Evolutionary conservation across 2,888 invertebrate species (phyloP).

Genomic region (Thymelicus lineola): DNA sequence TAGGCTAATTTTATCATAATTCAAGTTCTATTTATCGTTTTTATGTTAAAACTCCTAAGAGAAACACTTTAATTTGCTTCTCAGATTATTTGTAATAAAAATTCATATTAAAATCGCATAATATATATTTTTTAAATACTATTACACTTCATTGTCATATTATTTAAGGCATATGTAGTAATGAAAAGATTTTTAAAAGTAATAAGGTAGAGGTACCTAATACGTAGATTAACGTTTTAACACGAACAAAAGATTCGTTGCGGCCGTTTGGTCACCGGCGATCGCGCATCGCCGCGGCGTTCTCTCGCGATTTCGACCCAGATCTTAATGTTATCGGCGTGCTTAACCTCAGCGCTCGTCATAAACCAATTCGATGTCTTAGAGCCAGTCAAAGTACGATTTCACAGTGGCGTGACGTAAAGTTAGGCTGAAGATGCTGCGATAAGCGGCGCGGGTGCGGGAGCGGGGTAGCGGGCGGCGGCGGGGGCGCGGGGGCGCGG

Average conservation of each 20-base stretch:
- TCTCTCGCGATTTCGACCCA: slow-evolving; percentile 7
- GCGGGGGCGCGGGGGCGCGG: slow-evolving; percentile 54
- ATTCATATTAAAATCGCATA: too few species aligned
- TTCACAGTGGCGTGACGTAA: slow-evolving; percentile 65
- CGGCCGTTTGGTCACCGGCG: slow-evolving; percentile 8
- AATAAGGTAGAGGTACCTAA: background rate
- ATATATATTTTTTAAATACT: too few species aligned
- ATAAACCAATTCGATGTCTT: slow-evolving; percentile 48
- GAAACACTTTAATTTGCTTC: too few species aligned
- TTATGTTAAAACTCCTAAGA: too few species aligned
- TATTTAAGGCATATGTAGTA: too few species aligned
- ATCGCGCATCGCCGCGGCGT: slow-evolving; percentile 36
- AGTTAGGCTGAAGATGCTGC: slow-evolving; percentile 79
- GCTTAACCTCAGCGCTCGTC: slow-evolving; percentile 55
- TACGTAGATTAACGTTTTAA: background rate
- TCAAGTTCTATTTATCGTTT: too few species aligned
- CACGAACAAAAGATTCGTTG: background rate
- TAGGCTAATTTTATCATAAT: too few species aligned
- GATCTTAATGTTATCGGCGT: slow-evolving; percentile 60
- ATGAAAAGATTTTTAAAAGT: too few species aligned
- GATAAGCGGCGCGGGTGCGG: slow-evolving; percentile 71
- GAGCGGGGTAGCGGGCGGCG: slow-evolving; percentile 52
- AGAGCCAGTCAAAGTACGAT: slow-evolving; percentile 47
- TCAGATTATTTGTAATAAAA: too few species aligned
- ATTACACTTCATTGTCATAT: too few species aligned